phyloP scores from a whole-genome alignment of 2,888 invertebrate genomes.

The Ectemnius continuus region DNA sequence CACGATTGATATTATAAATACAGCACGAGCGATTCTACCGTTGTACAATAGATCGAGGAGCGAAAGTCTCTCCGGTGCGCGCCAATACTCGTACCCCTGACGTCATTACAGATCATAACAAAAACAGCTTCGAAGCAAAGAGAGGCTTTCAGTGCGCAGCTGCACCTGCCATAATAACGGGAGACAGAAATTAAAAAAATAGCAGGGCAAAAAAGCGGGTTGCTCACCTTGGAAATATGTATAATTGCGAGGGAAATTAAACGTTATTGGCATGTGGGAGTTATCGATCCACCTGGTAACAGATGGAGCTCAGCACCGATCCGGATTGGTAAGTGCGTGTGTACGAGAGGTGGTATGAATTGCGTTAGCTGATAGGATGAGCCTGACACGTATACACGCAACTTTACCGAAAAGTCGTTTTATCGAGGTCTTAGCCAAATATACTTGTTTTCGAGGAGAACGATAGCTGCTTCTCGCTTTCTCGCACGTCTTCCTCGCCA shows the following conservation, averaged over 20 bases:
- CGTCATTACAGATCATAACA: too few species aligned
- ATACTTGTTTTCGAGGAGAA: conserved; percentile 59
- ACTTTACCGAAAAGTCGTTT: conserved; percentile 26
- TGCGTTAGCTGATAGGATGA: conserved; percentile 1
- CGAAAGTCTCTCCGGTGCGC: too few species aligned
- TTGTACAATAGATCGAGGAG: too few species aligned
- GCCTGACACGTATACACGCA: not conserved
- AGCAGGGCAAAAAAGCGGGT: too few species aligned
- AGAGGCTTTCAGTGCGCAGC: too few species aligned
- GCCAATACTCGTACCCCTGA: too few species aligned
- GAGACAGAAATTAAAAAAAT: too few species aligned
- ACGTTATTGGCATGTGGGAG: conserved; percentile 18
- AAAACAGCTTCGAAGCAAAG: too few species aligned
- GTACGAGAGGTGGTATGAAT: conserved; percentile 15
- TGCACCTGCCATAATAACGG: too few species aligned
- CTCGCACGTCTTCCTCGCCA: not conserved
- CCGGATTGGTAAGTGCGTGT: conserved; percentile 7
- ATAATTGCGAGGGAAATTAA: too few species aligned
- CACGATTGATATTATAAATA: not conserved
- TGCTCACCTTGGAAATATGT: too few species aligned
- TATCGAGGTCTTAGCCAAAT: conserved; percentile 64
- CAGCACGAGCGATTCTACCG: too few species aligned
- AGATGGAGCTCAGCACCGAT: not conserved
- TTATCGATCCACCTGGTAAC: conserved; percentile 40
- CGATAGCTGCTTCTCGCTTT: conserved; percentile 28